phyloP scores from a whole-genome alignment of 2,888 invertebrate species.

The Lypha dubia region DNA sequence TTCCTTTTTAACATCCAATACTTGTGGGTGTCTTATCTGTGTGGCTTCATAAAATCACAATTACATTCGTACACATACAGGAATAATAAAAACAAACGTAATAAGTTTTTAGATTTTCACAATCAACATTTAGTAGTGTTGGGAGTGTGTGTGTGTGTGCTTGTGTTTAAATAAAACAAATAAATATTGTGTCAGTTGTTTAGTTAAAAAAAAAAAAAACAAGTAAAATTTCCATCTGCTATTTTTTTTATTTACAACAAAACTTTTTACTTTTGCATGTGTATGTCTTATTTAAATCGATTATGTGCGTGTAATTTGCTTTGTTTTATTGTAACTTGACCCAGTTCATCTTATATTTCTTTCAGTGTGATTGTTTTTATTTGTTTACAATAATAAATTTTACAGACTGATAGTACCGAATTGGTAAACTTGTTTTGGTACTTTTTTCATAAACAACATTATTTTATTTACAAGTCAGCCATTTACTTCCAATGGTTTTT shows the following conservation, averaged over 20 bases:
- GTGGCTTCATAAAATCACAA: constrained; percentile 7
- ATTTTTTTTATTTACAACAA: constrained; percentile 18
- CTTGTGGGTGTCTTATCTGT: not conserved
- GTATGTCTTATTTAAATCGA: constrained; percentile 28
- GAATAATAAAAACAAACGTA: constrained; percentile 32
- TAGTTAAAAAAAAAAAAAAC: constrained; percentile 11
- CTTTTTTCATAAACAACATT: not conserved
- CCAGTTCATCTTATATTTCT: constrained; percentile 19
- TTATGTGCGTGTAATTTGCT: constrained; percentile 39
- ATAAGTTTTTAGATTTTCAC: constrained; percentile 47
- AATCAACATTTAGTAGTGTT: constrained; percentile 4
- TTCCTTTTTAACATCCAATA: not conserved
- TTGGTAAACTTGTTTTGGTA: not conserved
- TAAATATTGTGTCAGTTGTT: constrained; percentile 28
- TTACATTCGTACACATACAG: not conserved
- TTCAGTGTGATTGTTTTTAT: not conserved
- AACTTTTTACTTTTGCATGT: not conserved
- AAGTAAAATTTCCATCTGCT: constrained; percentile 20
- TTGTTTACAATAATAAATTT: constrained; percentile 17
- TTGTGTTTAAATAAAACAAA: constrained; percentile 33
- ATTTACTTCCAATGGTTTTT: not conserved
- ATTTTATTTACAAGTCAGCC: not conserved
- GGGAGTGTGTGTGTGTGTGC: not conserved
- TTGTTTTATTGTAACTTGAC: constrained; percentile 32
- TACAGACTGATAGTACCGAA: constrained; percentile 1